Evolutionary conservation across 2,888 invertebrate species (phyloP).

Genomic region (Diploptera punctata): DNA sequence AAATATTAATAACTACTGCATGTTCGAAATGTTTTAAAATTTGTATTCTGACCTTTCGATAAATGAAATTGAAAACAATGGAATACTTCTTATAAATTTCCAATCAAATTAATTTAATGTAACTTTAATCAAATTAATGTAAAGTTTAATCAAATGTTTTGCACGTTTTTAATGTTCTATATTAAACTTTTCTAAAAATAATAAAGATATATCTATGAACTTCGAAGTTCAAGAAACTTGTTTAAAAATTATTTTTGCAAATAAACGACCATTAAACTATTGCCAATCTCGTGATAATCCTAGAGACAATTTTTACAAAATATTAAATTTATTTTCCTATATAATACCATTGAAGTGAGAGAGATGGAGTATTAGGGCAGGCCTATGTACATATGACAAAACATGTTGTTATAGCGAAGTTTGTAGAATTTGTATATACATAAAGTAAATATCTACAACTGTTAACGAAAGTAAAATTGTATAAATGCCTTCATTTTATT

Average conservation of each 20-base stretch:
- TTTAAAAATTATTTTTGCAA: background rate
- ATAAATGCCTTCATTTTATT: conserved; percentile 33
- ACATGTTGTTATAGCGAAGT: conserved; percentile 30
- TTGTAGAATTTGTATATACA: conserved; percentile 34
- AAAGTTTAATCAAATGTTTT: too few relatives aligned
- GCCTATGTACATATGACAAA: conserved; percentile 22
- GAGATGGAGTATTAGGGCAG: conserved; percentile 10
- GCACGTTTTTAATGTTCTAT: too few relatives aligned
- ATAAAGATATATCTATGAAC: too few relatives aligned
- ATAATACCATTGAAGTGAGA: conserved; percentile 23
- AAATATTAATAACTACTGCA: too few relatives aligned
- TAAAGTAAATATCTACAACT: background rate
- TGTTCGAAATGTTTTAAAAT: too few relatives aligned
- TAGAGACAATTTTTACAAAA: conserved; percentile 27
- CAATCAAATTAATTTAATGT: too few relatives aligned
- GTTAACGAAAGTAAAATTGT: conserved; percentile 24
- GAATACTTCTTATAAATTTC: too few relatives aligned
- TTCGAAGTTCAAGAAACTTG: too few relatives aligned
- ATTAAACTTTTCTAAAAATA: too few relatives aligned
- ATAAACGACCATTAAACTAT: background rate
- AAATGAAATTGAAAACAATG: too few relatives aligned
- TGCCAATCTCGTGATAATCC: conserved; percentile 1
- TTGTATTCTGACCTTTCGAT: too few relatives aligned
- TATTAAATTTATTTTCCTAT: conserved; percentile 35
- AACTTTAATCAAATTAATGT: too few relatives aligned